Evolutionary conservation across 2,888 invertebrate genomes (phyloP).

Genomic region (Belgica antarctica): DNA sequence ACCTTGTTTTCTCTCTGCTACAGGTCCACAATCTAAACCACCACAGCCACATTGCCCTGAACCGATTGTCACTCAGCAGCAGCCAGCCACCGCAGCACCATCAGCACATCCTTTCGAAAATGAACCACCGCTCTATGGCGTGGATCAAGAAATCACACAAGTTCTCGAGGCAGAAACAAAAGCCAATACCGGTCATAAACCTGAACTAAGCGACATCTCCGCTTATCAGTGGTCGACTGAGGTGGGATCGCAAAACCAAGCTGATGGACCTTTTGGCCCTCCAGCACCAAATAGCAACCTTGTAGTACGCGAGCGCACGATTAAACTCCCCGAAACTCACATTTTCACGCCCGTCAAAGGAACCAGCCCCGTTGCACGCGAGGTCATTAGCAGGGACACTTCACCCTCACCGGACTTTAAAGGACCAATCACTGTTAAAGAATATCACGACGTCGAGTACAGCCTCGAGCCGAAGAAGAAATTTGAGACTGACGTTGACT

Average conservation of each 20-base stretch:
- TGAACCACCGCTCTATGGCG: constrained; percentile 14
- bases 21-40: constrained; percentile 29
- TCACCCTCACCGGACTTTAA: background rate
- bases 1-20: background rate
- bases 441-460: constrained; percentile 55
- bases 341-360: constrained; percentile 45
- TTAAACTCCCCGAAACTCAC: constrained; percentile 51
- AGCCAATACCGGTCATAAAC: constrained; percentile 13
- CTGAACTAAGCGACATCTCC: constrained; percentile 7
- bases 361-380: constrained; percentile 31
- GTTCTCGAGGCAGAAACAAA: constrained; percentile 22
- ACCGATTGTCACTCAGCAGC: background rate
- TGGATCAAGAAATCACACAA: constrained; percentile 33
- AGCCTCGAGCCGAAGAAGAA: constrained; percentile 49
- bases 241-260: background rate
- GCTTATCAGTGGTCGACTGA: constrained; percentile 12
- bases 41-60: background rate
- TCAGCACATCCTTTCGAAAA: constrained; percentile 30
- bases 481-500: constrained; percentile 22
- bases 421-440: constrained; percentile 55
- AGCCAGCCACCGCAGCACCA: background rate
- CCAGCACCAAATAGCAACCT: background rate
- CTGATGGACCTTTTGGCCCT: background rate
- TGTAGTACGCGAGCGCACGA: constrained; percentile 29
- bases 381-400: constrained; percentile 20